Evolutionary conservation across 1,140 invertebrate species (phyloP).

Genomic region (Ips nitidus): DNA sequence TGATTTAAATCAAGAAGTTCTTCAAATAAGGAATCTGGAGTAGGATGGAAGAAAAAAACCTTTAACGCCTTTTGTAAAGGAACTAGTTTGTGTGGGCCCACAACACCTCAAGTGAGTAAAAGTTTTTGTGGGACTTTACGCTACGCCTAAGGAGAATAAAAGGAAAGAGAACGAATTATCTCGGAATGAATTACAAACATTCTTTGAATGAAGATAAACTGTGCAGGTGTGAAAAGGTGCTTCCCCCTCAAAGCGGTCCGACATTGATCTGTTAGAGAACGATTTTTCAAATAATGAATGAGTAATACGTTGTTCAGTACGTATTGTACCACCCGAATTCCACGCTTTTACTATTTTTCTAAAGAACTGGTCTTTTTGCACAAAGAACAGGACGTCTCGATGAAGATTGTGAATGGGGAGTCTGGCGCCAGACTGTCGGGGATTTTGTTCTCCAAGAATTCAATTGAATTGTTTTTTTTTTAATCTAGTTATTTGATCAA

Average conservation of each 20-base stretch:
- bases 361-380: constrained; percentile 3
- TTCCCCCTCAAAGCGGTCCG: not conserved
- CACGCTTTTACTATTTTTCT: constrained; percentile 19
- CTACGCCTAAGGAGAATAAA: not conserved
- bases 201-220: constrained; percentile 9
- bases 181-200: constrained; percentile 5
- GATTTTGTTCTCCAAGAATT: not conserved
- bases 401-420: constrained; percentile 9
- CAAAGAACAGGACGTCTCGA: constrained; percentile 23
- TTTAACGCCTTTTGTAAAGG: no score
- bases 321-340: constrained; percentile 20
- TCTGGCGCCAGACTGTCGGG: constrained; percentile 20
- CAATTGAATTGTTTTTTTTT: no score
- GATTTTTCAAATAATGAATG: not conserved
- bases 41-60: no score
- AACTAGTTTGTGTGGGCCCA: not conserved
- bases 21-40: no score
- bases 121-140: not conserved
- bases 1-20: no score
- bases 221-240: constrained; percentile 5
- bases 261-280: not conserved
- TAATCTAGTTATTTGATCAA: no score
- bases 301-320: constrained; percentile 4
- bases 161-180: not conserved
- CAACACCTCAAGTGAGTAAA: not conserved